A percentile compares a stretch with the other conserved stretches of the same genome.
These are phyloP conservation scores for Pharmacophagus antenor DNA, from an alignment of 2,888 invertebrate genomes.

Conservation along the genomic window DNA sequence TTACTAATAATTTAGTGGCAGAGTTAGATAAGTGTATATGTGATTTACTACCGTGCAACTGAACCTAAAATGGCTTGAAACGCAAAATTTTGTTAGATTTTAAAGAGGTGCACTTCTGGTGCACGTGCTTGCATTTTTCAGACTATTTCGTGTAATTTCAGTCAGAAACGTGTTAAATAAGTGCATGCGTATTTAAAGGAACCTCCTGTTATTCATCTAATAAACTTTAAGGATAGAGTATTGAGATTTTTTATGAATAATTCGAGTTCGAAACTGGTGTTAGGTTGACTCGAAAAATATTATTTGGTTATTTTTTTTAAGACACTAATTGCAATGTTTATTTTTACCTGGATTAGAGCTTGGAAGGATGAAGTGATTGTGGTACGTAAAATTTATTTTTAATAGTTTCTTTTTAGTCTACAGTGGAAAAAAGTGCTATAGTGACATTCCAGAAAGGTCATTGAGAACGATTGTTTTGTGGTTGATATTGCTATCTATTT, in stretches of 20 bases:
- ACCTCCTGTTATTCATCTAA: constrained; percentile 35
- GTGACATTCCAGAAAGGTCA: constrained; percentile 51
- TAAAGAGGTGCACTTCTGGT: constrained; percentile 64
- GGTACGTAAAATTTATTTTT: constrained; percentile 56
- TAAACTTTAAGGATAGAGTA: constrained; percentile 32
- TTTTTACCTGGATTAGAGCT: constrained; percentile 44
- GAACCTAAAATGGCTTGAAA: constrained; percentile 35
- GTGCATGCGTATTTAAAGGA: constrained; percentile 32
- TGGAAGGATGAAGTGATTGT: constrained; percentile 66
- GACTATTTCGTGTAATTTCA: constrained; percentile 60
- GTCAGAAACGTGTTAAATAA: constrained; percentile 40
- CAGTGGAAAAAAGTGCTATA: constrained; percentile 31
- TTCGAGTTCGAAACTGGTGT: constrained; percentile 49
- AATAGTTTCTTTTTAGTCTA: neutral
- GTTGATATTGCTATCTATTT: neutral
- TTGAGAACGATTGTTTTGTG: constrained; percentile 14
- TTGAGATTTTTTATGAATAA: constrained; percentile 42
- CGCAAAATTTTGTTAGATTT: constrained; percentile 46
- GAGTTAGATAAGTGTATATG: constrained; percentile 35
- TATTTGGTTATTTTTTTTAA: constrained; percentile 57
- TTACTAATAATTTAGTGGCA: constrained; percentile 42
- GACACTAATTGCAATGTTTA: constrained; percentile 49
- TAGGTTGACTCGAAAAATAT: constrained; percentile 49
- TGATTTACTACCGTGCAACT: constrained; percentile 28
- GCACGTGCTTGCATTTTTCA: constrained; percentile 78